These are phyloP conservation scores for Lynx canadensis DNA, from an alignment of 2,113 vertebrate species.

Conservation along the genomic window DNA sequence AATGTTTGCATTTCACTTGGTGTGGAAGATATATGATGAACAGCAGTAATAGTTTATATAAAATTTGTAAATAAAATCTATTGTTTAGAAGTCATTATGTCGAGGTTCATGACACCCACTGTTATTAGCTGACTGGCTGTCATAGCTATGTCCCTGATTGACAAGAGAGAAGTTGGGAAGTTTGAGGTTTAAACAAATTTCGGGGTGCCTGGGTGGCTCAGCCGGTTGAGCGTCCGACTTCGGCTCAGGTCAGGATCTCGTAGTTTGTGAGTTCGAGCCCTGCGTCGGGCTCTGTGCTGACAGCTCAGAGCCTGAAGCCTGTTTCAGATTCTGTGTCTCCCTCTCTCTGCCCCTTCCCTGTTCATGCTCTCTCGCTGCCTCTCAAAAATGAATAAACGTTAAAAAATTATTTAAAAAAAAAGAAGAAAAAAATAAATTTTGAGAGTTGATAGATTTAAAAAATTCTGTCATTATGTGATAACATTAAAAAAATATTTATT, in stretches of 20 bases:
- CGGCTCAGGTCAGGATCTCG: too few relatives aligned
- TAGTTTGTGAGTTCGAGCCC: too few relatives aligned
- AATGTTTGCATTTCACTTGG: background rate
- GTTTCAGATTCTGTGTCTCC: too few relatives aligned
- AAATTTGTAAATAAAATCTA: background rate
- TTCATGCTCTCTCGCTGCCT: too few relatives aligned
- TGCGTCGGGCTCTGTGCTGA: too few relatives aligned
- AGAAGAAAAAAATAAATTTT: background rate
- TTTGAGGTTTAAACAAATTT: background rate
- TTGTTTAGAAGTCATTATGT: background rate
- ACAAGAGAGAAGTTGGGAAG: background rate
- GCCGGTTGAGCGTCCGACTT: too few relatives aligned
- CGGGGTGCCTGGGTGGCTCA: too few relatives aligned
- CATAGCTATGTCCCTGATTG: background rate
- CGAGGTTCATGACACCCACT: background rate
- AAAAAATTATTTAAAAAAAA: too few relatives aligned
- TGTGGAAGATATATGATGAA: background rate
- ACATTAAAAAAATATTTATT: too few relatives aligned
- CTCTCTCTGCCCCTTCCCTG: too few relatives aligned
- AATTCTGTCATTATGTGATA: background rate
- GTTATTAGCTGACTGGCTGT: background rate
- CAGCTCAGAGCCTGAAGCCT: too few relatives aligned
- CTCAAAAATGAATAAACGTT: too few relatives aligned
- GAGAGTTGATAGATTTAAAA: background rate
- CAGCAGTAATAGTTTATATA: background rate